Percentiles rank a stretch among this genome's conserved stretches.
phyloP scores from a whole-genome alignment of 2,797 vertebrate species.

The Melanotaenia nigrans region DNA sequence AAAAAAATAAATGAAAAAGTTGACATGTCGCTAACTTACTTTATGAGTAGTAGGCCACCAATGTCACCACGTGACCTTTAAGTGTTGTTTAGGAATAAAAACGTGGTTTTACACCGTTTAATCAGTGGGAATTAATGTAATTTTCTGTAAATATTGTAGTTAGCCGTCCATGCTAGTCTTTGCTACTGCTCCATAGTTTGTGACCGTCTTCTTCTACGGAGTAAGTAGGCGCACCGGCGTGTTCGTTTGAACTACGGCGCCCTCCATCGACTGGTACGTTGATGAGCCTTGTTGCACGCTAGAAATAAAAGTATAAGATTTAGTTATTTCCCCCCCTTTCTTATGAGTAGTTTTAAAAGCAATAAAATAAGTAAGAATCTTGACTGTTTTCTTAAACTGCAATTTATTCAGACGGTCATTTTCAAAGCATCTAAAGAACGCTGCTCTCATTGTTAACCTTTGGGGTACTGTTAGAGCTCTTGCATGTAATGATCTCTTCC shows the following conservation, averaged over 20 bases:
- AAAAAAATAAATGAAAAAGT: not conserved
- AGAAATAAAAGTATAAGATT: not conserved
- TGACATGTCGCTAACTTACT: not conserved
- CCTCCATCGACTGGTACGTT: not conserved
- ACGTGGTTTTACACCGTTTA: not conserved
- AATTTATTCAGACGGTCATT: not conserved
- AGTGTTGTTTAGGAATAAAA: not conserved
- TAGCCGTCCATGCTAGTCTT: constrained; percentile 22
- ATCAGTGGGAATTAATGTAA: too few relatives aligned
- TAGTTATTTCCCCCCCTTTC: not conserved
- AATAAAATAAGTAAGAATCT: not conserved
- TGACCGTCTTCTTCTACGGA: constrained; percentile 39
- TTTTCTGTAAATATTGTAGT: not conserved
- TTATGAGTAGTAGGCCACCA: not conserved
- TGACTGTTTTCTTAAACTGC: not conserved
- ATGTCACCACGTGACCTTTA: not conserved
- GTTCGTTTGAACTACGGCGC: not conserved
- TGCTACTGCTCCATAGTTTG: not conserved
- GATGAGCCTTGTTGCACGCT: not conserved
- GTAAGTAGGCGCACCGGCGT: not conserved
- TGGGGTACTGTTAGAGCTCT: not conserved
- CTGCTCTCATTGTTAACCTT: not conserved
- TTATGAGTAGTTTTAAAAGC: not conserved
- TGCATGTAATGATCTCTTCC: constrained; percentile 8
- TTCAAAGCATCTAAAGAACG: not conserved